Percentiles rank a stretch among this genome's conserved stretches.
Conservation (phyloP, 2,797 vertebrate species). For the Anomalospiza imberbis region DNA sequence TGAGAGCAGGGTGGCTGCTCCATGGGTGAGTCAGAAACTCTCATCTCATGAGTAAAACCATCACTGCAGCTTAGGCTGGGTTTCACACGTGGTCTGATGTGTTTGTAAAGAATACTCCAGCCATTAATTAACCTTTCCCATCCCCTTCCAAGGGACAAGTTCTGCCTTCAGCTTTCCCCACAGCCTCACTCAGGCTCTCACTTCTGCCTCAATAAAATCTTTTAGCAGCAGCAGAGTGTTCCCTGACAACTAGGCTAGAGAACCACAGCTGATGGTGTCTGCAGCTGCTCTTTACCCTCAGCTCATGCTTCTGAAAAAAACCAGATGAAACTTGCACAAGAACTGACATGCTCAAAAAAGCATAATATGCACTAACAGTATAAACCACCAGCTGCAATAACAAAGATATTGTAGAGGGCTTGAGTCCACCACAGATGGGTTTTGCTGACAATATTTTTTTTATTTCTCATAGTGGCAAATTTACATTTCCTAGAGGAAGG, state of each 20-base stretch:
- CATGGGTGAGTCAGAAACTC: neutral
- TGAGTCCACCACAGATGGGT: neutral
- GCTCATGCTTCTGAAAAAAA: neutral
- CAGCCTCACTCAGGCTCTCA: neutral
- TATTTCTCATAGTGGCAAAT: neutral
- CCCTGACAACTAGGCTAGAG: neutral
- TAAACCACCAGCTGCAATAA: neutral
- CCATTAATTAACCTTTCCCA: neutral
- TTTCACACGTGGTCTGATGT: neutral
- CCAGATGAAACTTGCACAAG: neutral
- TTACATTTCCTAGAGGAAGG: neutral
- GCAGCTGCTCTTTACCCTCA: neutral
- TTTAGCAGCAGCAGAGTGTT: neutral
- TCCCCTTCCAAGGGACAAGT: neutral
- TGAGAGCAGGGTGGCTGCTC: neutral
- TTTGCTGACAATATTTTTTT: neutral
- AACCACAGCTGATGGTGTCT: neutral
- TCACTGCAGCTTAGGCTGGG: neutral
- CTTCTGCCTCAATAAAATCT: neutral
- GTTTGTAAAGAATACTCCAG: neutral
- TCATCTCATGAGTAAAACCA: conserved; percentile 8
- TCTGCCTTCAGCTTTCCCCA: neutral
- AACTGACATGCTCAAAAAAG: neutral
- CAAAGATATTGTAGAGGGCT: neutral
- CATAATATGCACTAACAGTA: neutral